Conservation (phyloP, 2,113 vertebrate species). For the Falcunculus frontatus region DNA sequence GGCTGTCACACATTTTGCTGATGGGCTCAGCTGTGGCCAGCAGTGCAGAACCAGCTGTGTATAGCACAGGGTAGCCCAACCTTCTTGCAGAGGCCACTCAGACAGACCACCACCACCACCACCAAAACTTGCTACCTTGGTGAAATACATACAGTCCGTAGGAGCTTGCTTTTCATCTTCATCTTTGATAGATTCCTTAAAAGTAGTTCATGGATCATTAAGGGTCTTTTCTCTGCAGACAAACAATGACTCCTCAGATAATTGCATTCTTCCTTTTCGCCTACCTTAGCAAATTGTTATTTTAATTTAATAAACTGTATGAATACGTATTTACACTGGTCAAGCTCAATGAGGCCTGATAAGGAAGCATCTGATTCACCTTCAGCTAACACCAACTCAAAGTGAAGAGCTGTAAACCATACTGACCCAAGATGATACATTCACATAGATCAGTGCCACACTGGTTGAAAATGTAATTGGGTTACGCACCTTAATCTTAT, state of each 20-base stretch:
- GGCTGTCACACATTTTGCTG: not conserved
- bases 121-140: not conserved
- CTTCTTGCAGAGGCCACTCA: not conserved
- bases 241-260: not conserved
- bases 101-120: fast-evolving
- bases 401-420: not conserved
- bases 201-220: not conserved
- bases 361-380: not conserved
- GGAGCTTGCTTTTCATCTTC: not conserved
- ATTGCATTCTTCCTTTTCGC: not conserved
- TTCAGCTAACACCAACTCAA: not conserved
- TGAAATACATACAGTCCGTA: fast-evolving
- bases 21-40: not conserved
- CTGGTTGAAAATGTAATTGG: not conserved
- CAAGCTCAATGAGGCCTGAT: not conserved
- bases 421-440: not conserved
- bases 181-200: not conserved
- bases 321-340: not conserved
- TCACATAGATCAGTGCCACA: not conserved
- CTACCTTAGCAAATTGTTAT: not conserved
- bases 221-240: not conserved
- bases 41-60: not conserved
- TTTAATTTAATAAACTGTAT: not conserved
- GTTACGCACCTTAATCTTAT: not conserved
- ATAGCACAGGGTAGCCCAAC: not conserved